phyloP scores from a whole-genome alignment of 92 coral and sea anemone genomes.

The Isaurus tuberculatus region DNA sequence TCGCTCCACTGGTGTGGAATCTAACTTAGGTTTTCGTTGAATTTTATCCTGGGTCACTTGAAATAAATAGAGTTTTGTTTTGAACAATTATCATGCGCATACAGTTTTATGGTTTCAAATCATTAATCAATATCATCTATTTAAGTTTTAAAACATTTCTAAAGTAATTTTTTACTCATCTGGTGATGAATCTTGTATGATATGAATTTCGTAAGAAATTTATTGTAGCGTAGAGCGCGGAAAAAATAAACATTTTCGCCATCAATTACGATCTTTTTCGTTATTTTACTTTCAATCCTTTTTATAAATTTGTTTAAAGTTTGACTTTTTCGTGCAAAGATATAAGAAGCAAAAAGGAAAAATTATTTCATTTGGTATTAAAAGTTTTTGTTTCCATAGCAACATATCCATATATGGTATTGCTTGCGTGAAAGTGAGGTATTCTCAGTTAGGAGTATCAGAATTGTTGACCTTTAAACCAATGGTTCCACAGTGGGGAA shows the following conservation, averaged over 20 bases:
- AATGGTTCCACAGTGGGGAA: no score
- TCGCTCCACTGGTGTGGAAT: slow-evolving; percentile 11
- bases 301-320: neutral
- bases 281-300: no score
- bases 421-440: slow-evolving; percentile 30
- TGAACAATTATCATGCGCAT: slow-evolving; percentile 1
- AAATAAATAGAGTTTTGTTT: neutral
- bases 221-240: neutral
- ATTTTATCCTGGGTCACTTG: slow-evolving; percentile 18
- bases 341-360: neutral
- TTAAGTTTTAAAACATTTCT: neutral
- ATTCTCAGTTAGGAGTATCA: slow-evolving; percentile 6
- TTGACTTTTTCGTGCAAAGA: neutral
- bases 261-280: no score
- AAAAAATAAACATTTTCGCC: no score
- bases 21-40: slow-evolving; percentile 38
- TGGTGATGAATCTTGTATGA: slow-evolving; percentile 38
- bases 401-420: slow-evolving; percentile 39
- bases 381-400: slow-evolving; percentile 14
- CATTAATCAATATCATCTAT: neutral
- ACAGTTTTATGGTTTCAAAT: neutral
- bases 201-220: neutral
- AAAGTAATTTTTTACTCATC: neutral
- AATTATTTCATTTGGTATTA: neutral
- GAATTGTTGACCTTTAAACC: slow-evolving; percentile 12